phyloP scores from a whole-genome alignment of 2,888 invertebrate species.

The Brenthis hecate region DNA sequence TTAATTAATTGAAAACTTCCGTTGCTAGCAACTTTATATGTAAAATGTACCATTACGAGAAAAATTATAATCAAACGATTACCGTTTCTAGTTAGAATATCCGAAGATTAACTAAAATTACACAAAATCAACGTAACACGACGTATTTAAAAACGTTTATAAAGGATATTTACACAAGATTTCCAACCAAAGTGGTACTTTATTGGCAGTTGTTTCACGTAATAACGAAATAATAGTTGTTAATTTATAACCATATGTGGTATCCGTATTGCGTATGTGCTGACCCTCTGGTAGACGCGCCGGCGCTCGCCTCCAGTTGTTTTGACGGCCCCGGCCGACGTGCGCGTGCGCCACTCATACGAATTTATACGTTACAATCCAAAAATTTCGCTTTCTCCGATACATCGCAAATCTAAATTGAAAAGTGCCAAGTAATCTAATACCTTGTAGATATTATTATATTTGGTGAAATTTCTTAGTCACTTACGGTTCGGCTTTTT shows the following conservation, averaged over 20 bases:
- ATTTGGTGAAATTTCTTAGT: constrained; percentile 38
- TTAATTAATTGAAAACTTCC: no score
- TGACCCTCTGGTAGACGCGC: constrained; percentile 55
- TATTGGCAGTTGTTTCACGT: constrained; percentile 31
- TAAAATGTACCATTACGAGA: no score
- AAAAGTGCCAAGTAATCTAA: constrained; percentile 43
- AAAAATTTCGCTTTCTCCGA: constrained; percentile 43
- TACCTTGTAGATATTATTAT: constrained; percentile 28
- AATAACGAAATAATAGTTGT: constrained; percentile 32
- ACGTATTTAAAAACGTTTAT: constrained; percentile 16
- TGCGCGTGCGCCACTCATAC: constrained; percentile 59
- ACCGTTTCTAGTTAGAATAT: not conserved
- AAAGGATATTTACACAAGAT: constrained; percentile 20
- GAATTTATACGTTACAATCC: constrained; percentile 27
- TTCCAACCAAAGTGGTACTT: constrained; percentile 4
- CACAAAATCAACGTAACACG: not conserved
- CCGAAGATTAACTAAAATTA: not conserved
- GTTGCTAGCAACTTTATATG: no score
- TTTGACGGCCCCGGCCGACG: constrained; percentile 62
- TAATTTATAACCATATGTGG: constrained; percentile 35
- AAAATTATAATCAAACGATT: no score
- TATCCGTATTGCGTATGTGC: constrained; percentile 32
- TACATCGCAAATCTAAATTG: constrained; percentile 42
- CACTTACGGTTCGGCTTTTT: constrained; percentile 17
- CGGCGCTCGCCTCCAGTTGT: constrained; percentile 71